A percentile compares a stretch with the other conserved stretches of the same genome.
These are phyloP conservation scores for Oncorhynchus masou DNA, from an alignment of 2,113 vertebrate species.

Conservation along the genomic window DNA sequence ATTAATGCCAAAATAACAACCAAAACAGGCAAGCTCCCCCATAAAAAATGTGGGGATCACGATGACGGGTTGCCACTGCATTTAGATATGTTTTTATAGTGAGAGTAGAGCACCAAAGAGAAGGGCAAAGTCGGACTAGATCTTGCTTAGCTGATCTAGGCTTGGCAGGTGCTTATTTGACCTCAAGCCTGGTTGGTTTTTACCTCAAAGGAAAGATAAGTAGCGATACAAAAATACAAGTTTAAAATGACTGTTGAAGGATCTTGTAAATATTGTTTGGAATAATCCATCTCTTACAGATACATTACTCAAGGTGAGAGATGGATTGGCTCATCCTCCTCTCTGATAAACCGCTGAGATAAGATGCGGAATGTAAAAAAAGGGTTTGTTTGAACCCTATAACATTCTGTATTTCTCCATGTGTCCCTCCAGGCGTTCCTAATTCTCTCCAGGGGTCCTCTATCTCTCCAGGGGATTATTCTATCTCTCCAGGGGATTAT, in stretches of 20 bases:
- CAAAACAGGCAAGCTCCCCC: too few species aligned
- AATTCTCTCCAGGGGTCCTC: too few species aligned
- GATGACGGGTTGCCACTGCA: too few species aligned
- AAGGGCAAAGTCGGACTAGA: not conserved
- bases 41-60: too few species aligned
- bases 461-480: too few species aligned
- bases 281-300: not conserved
- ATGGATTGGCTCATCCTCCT: not conserved
- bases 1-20: too few species aligned
- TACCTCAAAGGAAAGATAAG: not conserved
- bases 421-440: too few species aligned
- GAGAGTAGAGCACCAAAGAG: not conserved
- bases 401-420: constrained; percentile 15
- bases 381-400: not conserved
- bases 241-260: not conserved
- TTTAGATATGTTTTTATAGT: too few species aligned
- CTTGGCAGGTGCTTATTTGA: not conserved
- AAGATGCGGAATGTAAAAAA: constrained; percentile 3
- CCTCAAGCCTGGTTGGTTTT: not conserved
- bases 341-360: not conserved
- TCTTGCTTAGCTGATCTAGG: not conserved
- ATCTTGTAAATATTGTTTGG: not conserved
- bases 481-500: too few species aligned
- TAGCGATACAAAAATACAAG: not conserved
- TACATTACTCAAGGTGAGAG: not conserved